A percentile compares a stretch with the other conserved stretches of the same genome.
Evolutionary conservation across 2,113 vertebrate species (phyloP).

Genomic region (Sinocyclocheilus grahami): DNA sequence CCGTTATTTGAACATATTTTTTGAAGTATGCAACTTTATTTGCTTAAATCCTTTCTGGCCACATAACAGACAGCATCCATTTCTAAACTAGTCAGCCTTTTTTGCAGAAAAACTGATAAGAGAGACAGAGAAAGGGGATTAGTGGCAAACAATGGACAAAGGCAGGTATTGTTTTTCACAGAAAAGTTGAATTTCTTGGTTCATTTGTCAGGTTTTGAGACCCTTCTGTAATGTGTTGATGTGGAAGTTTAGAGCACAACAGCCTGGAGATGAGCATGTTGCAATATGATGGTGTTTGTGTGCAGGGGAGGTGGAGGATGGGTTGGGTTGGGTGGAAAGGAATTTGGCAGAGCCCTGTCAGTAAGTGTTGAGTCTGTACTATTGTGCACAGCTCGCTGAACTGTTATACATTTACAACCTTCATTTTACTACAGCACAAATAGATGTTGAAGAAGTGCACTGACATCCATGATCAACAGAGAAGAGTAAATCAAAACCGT

Average conservation of each 20-base stretch:
- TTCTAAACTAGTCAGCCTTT: neutral
- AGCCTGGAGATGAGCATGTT: conserved; percentile 4
- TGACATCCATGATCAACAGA: neutral
- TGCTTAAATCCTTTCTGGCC: neutral
- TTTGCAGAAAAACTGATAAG: neutral
- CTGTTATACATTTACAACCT: neutral
- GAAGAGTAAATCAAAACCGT: neutral
- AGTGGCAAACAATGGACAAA: neutral
- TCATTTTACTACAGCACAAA: neutral
- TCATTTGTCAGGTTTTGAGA: neutral
- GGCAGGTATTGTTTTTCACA: neutral
- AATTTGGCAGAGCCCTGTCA: conserved; percentile 32
- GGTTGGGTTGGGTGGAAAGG: conserved; percentile 25
- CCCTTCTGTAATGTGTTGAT: neutral
- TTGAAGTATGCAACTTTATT: neutral
- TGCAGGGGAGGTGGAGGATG: conserved; percentile 14
- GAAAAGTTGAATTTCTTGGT: neutral
- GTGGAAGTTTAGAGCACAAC: neutral
- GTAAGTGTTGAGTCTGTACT: neutral
- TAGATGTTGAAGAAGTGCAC: neutral
- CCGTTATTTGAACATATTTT: neutral
- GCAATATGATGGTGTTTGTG: conserved; percentile 16
- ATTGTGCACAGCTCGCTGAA: conserved; percentile 20
- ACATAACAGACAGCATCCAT: neutral
- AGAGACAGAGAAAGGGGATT: neutral